Evolutionary conservation across 2,797 vertebrate genomes (phyloP), one percentile per base, ranked within the genome.

Genomic region (Channa striata): DNA sequence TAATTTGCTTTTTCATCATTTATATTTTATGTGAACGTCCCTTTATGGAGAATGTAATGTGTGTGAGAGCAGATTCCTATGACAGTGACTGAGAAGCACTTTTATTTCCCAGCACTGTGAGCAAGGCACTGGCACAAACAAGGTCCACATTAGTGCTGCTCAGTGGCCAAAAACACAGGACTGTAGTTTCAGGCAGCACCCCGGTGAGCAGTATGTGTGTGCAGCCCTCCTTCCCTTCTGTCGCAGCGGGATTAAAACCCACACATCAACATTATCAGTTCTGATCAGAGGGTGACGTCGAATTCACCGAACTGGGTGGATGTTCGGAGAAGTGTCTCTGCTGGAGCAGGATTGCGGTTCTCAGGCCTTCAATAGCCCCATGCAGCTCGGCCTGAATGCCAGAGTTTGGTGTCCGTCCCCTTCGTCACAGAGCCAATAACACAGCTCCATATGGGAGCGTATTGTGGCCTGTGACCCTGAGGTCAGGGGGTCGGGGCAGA

Each of bases 381-480:
- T 58, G 54, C 72, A 53, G 72, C 59, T 68, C 6, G 1, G 64
- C 47, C 59, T 90, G 82, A 89, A 87, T 84, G 77, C 64, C 20
- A 68, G 37, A 48, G 74, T 63, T 48, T 52, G 68, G 61, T 59
- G 68, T 80, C 64, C 60, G 11, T 75, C 72, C 74, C 72, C 60
- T 81, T 63, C 42, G 44, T 73, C 86, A 82, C 33, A 72, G 81
- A 87, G 72, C 73, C 66, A 60, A 78, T 82, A 80, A 83, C 83
- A 80, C 68, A 12, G 80, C 71, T 77, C 87, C 83, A 88, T 77
- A 91, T 87, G 78, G 89, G 87, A 52, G 68, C 17, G 78, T 50
- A 91, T 89, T 89, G 87, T 91, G 87, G 74, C 83, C 86, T 62
- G 67, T 86, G 87, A 89, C 89, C 90, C 61, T 0, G 34, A 49